Evolutionary conservation across 2,888 invertebrate genomes (phyloP).

Genomic region (Hydriomena furcata): DNA sequence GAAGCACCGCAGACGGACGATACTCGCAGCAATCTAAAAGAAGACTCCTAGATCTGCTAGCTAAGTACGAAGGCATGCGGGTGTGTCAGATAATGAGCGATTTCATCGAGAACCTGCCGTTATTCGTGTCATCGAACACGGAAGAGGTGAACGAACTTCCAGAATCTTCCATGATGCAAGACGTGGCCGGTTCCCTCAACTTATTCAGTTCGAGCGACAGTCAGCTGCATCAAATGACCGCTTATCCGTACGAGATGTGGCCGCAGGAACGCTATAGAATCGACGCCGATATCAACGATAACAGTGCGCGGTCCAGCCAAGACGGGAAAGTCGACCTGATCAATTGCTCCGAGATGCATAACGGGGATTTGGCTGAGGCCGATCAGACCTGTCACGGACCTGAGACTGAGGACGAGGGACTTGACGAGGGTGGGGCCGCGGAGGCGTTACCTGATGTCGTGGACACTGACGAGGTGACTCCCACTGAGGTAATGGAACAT

Average conservation of each 20-base stretch:
- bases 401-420: slow-evolving; percentile 51
- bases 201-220: slow-evolving; percentile 68
- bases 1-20: slow-evolving; percentile 56
- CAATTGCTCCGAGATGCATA: slow-evolving; percentile 81
- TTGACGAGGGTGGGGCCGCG: slow-evolving; percentile 51
- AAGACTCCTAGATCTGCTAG: slow-evolving; percentile 64
- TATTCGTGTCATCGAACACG: slow-evolving; percentile 47
- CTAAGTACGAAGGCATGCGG: slow-evolving; percentile 71
- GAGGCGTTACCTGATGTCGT: slow-evolving; percentile 75
- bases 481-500: slow-evolving; percentile 80
- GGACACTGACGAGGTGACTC: slow-evolving; percentile 77
- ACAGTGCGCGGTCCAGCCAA: slow-evolving; percentile 62
- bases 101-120: slow-evolving; percentile 66
- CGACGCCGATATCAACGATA: slow-evolving; percentile 60
- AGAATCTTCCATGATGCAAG: slow-evolving; percentile 68
- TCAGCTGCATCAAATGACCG: slow-evolving; percentile 64
- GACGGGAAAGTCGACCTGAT: slow-evolving; percentile 75
- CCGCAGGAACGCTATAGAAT: slow-evolving; percentile 62
- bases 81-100: slow-evolving; percentile 71
- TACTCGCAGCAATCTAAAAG: slow-evolving; percentile 63
- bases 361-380: slow-evolving; percentile 91
- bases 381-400: slow-evolving; percentile 86
- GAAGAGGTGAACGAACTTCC: slow-evolving; percentile 56
- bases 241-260: slow-evolving; percentile 74
- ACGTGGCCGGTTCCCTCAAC: slow-evolving; percentile 74